Conservation (phyloP, 2,888 invertebrate genomes). For the Clitarchus hookeri region DNA sequence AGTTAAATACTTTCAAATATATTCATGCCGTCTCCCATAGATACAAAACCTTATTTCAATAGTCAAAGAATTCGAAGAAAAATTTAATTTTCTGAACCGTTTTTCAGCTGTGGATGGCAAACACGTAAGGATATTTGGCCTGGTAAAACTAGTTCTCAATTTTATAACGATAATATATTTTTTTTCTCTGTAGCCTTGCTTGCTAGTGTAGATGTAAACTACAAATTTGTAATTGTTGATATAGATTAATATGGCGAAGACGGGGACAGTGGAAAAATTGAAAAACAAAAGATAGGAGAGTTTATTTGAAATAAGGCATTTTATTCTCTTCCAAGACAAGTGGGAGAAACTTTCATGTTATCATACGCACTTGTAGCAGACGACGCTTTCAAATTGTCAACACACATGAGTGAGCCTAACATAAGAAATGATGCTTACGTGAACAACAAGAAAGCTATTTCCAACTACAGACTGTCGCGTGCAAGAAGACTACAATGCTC, state of each 20-base stretch:
- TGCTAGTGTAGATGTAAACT: background rate
- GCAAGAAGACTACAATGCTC: background rate
- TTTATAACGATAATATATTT: background rate
- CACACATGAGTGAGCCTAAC: background rate
- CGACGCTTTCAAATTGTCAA: slow-evolving; percentile 7
- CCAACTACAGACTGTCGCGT: background rate
- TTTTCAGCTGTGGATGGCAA: background rate
- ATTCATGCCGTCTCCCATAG: background rate
- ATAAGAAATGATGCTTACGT: background rate
- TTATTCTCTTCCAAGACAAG: background rate
- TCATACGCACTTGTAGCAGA: background rate
- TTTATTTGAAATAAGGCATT: background rate
- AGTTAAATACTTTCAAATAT: background rate
- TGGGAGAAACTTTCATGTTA: background rate
- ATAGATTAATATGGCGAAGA: background rate
- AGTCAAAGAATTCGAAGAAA: background rate
- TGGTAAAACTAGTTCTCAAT: background rate
- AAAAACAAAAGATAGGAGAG: background rate
- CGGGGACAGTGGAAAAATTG: background rate
- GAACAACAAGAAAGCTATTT: background rate
- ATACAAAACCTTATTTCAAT: background rate
- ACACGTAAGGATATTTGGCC: background rate
- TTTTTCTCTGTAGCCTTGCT: background rate
- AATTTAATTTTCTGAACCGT: background rate
- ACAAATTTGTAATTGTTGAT: slow-evolving; percentile 24